Base-by-base conservation (phyloP, 2,888 invertebrate species). In the Mellilla xanthometata region DNA sequence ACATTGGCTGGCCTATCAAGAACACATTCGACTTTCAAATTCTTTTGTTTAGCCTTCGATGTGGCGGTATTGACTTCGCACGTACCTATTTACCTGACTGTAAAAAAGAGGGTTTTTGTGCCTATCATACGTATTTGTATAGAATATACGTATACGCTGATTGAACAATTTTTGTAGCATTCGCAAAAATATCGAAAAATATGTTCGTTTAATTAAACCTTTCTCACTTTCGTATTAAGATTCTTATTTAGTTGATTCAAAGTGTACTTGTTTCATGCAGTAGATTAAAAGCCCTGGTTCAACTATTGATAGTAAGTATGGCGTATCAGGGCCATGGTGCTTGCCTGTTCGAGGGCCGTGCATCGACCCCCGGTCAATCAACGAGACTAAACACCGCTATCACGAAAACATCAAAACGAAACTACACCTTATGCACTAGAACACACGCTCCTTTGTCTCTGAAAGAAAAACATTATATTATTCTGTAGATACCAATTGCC, bases 21-120 rank as follows among this genome's bases (percentile, higher is more conserved):
- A 41, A 6, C 19, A 41, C 29, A 34, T 24, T 24, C 34, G 26
- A 33, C 34, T 42, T 36, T 40, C 34, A 42, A 39, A 44, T 44
- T 40, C 22, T 49, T 44, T 49, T 49, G 39, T 43, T 49, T 43
- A 12, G 29, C 28, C 13, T 28, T 32, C 28, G 27, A 11, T 31
- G 15, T 19, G 9, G 12, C 30, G 36, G 9, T 24, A 36, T 43
- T 43, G 19, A 36, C 24, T 30, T 36, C 12, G 28, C 34, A 8
- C 34, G 24, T 42, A 35, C n/a, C n/a, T n/a, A n/a, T n/a, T n/a
- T n/a, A n/a, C n/a, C n/a, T n/a, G n/a, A n/a, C n/a, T n/a, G n/a
- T n/a, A n/a, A n/a, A n/a, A n/a, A n/a, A n/a, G n/a, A n/a, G n/a
- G n/a, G n/a, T n/a, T n/a, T n/a, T n/a, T n/a, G n/a, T n/a, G n/a